Conservation (phyloP, 2,888 invertebrate genomes). For the Xestoiulus laeticollis region DNA sequence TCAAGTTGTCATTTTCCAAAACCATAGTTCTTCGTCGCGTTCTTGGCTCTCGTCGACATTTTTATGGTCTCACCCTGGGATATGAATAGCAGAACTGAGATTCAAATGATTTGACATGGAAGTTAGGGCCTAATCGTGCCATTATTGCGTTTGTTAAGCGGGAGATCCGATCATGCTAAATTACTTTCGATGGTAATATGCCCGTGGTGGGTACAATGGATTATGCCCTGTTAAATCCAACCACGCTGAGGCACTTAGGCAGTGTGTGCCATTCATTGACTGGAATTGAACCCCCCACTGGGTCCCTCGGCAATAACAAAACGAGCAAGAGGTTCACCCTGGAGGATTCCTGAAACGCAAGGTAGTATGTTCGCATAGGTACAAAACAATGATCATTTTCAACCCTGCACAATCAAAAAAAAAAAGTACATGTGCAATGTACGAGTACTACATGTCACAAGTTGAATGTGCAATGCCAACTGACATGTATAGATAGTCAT, state of each 20-base stretch:
- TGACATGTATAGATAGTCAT: constrained; percentile 34
- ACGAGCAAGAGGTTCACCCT: not conserved
- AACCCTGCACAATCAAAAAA: not conserved
- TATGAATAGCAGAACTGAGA: not conserved
- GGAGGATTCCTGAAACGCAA: not conserved
- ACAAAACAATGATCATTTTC: not conserved
- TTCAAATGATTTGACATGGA: not conserved
- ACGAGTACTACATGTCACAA: constrained; percentile 3
- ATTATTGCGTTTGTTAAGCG: constrained; percentile 34
- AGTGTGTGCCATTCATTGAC: not conserved
- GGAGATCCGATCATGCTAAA: constrained; percentile 31
- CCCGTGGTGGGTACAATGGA: constrained; percentile 28
- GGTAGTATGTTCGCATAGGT: not conserved
- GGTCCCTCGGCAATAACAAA: not conserved
- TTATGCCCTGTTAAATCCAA: constrained; percentile 11
- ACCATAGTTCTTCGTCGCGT: not conserved
- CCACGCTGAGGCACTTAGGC: constrained; percentile 26
- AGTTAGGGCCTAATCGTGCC: not conserved
- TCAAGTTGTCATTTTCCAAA: no score
- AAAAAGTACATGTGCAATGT: not conserved
- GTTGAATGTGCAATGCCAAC: not conserved
- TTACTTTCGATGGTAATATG: constrained; percentile 19
- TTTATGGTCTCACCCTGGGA: not conserved
- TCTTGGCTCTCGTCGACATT: not conserved
- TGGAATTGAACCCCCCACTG: not conserved